Evolutionary conservation across 2,113 vertebrate species (phyloP), one percentile per base, ranked within the genome.

Genomic region (Motacilla tschutschensis): DNA sequence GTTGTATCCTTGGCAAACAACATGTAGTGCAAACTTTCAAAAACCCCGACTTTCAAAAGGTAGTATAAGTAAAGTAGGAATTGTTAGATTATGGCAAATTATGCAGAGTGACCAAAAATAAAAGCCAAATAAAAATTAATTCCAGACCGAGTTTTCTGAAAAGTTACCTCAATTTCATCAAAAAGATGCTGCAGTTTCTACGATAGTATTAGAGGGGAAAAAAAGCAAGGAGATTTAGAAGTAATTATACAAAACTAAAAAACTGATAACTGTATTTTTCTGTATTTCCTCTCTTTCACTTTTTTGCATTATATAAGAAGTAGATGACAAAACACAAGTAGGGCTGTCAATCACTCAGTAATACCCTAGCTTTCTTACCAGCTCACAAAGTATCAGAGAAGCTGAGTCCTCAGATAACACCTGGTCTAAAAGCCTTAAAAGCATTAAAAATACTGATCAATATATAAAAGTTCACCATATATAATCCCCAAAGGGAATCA

Each of bases 401-500:
- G 63, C 28, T 17, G 18, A 62, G 41, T 90, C 71, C 67, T 90
- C 71, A 77, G 53, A 41, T 62, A 88, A 65, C 63, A 81, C 63
- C 48, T 90, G 44, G 28, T 79, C 67, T 82, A 73, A 84, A 88
- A 92, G 63, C 75, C 47, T 76, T 47, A 82, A 89, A 88, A 90
- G 53, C 86, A 87, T 79, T 82, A 13, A 88, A 85, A 67, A 38
- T 24, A 60, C 44, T 66, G 67, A 90, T 88, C 80, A 85, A 79
- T 66, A 76, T 16, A 83, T 67, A 77, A 92, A 90, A 62, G 48
- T 29, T n/a, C 78, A 72, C 15, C 21, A 86, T 31, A 72, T 10
- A 47, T 24, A 76, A 87, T 31, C 46, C 60, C 36, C 54, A 81
- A 69, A 75, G 43, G 50, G 20, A 91, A 78, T 25, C 25, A 69